Evolutionary conservation across 1,140 invertebrate species (phyloP).

Genomic region (Trypoxylus dichotomus): DNA sequence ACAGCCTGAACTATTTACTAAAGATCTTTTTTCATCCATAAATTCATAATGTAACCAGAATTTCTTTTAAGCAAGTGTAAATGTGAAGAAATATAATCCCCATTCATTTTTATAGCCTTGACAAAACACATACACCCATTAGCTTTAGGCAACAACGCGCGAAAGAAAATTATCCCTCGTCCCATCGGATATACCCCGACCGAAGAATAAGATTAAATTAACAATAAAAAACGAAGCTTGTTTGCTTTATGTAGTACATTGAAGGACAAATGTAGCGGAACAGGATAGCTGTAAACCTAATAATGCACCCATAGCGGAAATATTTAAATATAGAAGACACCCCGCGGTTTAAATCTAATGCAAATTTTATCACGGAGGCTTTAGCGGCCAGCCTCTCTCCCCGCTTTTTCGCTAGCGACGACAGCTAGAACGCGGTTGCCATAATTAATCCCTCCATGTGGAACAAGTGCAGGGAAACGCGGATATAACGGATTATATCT

Average conservation of each 20-base stretch:
- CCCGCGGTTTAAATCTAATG: constrained; percentile 12
- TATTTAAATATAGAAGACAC: constrained; percentile 24
- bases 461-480: background rate
- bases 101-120: no score
- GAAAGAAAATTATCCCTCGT: background rate
- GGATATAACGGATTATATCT: background rate
- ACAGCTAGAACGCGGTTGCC: background rate
- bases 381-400: background rate
- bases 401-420: background rate
- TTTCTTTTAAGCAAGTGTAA: no score
- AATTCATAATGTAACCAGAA: no score
- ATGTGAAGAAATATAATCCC: no score
- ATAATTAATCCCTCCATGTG: constrained; percentile 3
- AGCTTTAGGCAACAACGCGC: no score
- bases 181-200: background rate
- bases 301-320: constrained; percentile 11
- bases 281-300: background rate
- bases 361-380: background rate
- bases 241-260: constrained; percentile 4
- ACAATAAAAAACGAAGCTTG: constrained; percentile 16
- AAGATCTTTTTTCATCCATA: no score
- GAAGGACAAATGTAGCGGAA: background rate
- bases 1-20: no score
- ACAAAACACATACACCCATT: no score
- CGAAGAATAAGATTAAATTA: constrained; percentile 15